phyloP scores from a whole-genome alignment of 2,113 vertebrate genomes.

The Eonycteris spelaea region DNA sequence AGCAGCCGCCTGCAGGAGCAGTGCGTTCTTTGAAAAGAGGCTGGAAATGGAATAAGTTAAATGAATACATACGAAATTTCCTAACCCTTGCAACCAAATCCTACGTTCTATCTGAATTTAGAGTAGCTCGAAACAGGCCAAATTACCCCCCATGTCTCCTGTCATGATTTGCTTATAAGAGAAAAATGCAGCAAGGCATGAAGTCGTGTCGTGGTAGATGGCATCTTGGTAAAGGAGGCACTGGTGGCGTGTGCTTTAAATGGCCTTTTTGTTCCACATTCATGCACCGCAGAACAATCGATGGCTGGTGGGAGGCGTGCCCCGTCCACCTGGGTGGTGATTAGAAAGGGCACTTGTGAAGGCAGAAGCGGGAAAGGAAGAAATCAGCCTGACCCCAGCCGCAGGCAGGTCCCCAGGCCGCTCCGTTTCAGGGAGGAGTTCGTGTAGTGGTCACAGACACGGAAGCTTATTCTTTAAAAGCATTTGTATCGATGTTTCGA shows the following conservation, averaged over 20 bases:
- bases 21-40: neutral
- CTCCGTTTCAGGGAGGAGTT: too few relatives aligned
- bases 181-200: neutral
- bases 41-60: neutral
- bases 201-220: too few relatives aligned
- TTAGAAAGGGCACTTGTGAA: too few relatives aligned
- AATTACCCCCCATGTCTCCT: too few relatives aligned
- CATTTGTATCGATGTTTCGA: too few relatives aligned
- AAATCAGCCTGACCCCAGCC: too few relatives aligned
- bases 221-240: neutral
- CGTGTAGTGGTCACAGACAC: too few relatives aligned
- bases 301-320: neutral
- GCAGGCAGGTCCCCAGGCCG: too few relatives aligned
- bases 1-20: neutral
- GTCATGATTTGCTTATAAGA: neutral
- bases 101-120: neutral
- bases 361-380: too few relatives aligned
- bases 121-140: neutral
- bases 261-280: neutral
- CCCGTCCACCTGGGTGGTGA: too few relatives aligned
- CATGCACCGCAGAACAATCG: rapidly evolving
- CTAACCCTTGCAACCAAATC: neutral
- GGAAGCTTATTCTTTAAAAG: too few relatives aligned
- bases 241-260: neutral
- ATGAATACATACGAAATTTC: neutral